Evolutionary conservation across 2,888 invertebrate species (phyloP).

Genomic region (Tetragonula carbonaria): DNA sequence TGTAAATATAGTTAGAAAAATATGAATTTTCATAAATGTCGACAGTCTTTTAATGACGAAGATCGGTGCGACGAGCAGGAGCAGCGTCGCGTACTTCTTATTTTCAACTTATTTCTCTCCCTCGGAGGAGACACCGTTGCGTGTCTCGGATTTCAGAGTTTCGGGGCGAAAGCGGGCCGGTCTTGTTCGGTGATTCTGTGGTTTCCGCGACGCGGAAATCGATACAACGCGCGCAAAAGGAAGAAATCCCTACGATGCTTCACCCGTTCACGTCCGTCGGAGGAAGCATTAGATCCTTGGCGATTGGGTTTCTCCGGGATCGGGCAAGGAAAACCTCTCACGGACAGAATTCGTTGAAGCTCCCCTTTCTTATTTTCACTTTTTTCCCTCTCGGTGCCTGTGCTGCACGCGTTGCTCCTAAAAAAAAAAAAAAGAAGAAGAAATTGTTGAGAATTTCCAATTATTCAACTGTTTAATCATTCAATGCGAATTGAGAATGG

Average conservation of each 20-base stretch:
- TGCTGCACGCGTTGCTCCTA: not conserved
- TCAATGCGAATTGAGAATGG: no score
- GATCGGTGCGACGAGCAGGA: not conserved
- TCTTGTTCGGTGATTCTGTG: conserved; percentile 54
- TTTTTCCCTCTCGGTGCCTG: not conserved
- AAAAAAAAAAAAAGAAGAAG: no score
- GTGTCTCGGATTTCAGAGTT: conserved; percentile 50
- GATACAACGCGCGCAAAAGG: conserved; percentile 52
- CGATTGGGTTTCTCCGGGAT: conserved; percentile 52
- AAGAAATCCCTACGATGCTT: conserved; percentile 50
- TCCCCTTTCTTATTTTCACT: not conserved
- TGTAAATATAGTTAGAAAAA: not conserved
- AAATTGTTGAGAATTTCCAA: no score
- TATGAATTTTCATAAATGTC: not conserved
- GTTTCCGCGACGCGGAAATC: conserved; percentile 59
- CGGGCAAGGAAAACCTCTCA: conserved; percentile 13
- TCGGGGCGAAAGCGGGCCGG: conserved; percentile 36
- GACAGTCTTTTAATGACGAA: not conserved
- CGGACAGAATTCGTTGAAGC: conserved; percentile 9
- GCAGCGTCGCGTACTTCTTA: conserved; percentile 26
- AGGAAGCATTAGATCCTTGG: conserved; percentile 46
- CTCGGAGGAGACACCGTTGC: conserved; percentile 13
- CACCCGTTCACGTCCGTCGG: conserved; percentile 11
- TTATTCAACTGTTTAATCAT: no score
- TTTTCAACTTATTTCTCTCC: not conserved